Evolutionary conservation across 2,113 vertebrate genomes (phyloP).

Genomic region (Excalfactoria chinensis): DNA sequence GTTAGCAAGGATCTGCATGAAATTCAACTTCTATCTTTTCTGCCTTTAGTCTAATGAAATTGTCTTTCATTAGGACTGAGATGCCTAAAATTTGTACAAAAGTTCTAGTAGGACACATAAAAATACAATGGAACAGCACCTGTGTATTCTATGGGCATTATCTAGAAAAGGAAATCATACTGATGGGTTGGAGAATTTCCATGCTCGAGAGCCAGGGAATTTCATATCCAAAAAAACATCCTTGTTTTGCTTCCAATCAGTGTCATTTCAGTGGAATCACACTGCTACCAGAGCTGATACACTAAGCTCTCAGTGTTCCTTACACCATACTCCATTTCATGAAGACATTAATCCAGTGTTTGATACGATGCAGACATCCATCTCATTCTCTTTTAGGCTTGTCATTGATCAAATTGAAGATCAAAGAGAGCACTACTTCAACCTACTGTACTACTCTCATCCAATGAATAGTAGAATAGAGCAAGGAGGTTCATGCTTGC

Average conservation of each 20-base stretch:
- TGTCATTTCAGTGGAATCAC: not conserved
- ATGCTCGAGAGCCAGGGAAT: not conserved
- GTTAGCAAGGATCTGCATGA: not conserved
- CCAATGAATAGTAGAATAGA: not conserved
- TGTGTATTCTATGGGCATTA: rapidly evolving
- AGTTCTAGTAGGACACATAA: not conserved
- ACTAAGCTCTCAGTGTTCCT: not conserved
- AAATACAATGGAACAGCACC: not conserved
- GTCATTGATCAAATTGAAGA: not conserved
- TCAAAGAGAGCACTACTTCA: not conserved
- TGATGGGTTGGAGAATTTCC: not conserved
- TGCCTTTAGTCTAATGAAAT: not conserved
- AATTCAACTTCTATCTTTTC: not conserved
- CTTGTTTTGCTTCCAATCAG: not conserved
- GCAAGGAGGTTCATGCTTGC: not conserved
- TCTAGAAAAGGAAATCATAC: not conserved
- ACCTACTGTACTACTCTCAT: not conserved
- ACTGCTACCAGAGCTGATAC: not conserved
- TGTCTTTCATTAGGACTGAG: not conserved
- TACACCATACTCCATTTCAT: not conserved
- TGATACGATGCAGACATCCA: not conserved
- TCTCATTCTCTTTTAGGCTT: not conserved
- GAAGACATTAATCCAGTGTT: not conserved
- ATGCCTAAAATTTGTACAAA: not conserved
- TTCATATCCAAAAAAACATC: not conserved